Evolutionary conservation across 2,888 invertebrate genomes (phyloP).

Genomic region (Sarcophaga caerulescens): DNA sequence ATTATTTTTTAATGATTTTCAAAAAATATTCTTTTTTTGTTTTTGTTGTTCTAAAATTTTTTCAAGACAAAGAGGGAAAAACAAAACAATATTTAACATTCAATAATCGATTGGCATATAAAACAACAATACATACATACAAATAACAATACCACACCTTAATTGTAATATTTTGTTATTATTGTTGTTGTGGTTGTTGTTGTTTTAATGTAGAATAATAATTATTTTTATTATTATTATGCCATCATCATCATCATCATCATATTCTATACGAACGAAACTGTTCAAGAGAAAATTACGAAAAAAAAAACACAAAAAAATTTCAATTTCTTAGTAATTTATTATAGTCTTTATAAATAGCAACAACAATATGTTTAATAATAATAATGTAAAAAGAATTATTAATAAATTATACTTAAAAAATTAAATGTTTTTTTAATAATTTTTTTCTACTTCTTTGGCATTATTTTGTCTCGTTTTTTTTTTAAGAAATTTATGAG

Average conservation of each 20-base stretch:
- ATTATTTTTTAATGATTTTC: not conserved
- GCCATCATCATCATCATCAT: conserved; percentile 19
- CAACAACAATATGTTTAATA: not conserved
- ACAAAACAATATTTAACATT: conserved; percentile 26
- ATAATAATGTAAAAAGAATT: conserved; percentile 1
- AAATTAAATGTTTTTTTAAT: not conserved
- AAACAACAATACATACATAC: not conserved
- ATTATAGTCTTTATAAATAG: conserved; percentile 2
- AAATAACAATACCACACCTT: conserved; percentile 57
- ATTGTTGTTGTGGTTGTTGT: conserved; percentile 35
- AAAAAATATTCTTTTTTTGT: not conserved
- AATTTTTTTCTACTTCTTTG: conserved; percentile 36
- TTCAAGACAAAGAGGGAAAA: not conserved
- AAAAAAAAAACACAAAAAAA: conserved; percentile 22
- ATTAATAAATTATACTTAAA: conserved; percentile 54
- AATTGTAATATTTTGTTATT: conserved; percentile 50
- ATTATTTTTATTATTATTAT: conserved; percentile 18
- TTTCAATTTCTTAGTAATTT: conserved; percentile 56
- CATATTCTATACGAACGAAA: not conserved
- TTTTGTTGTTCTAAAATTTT: not conserved
- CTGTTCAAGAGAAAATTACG: conserved; percentile 1
- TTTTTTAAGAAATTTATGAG: conserved; percentile 26
- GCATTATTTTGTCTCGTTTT: not conserved
- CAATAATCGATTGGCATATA: conserved; percentile 29
- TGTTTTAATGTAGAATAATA: not conserved